Evolutionary conservation across 2,113 vertebrate species (phyloP).

Genomic region (Cryptomyrus ogoouensis): DNA sequence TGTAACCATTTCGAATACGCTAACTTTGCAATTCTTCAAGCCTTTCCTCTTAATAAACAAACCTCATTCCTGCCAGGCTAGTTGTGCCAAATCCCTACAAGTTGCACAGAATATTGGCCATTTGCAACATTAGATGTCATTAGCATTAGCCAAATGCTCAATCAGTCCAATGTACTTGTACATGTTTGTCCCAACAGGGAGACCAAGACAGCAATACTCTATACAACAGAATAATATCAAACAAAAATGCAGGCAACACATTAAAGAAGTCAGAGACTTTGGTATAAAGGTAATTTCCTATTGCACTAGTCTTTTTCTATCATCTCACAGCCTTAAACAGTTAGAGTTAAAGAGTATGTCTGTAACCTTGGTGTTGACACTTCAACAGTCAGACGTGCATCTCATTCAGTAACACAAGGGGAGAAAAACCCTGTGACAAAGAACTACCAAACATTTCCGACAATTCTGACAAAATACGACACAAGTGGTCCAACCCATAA

Average conservation of each 20-base stretch:
- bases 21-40: not conserved
- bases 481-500: constrained; percentile 48
- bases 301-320: not conserved
- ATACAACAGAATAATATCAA: not conserved
- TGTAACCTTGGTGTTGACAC: not conserved
- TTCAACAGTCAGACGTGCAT: not conserved
- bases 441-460: not conserved
- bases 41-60: constrained; percentile 14
- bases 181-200: not conserved
- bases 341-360: not conserved
- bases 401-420: not conserved
- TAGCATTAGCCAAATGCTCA: not conserved
- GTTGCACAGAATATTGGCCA: not conserved
- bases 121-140: not conserved
- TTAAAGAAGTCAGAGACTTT: not conserved
- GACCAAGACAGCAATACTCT: not conserved
- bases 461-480: not conserved
- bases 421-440: not conserved
- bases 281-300: not conserved
- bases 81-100: not conserved
- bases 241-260: not conserved
- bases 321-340: not conserved
- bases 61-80: constrained; percentile 3
- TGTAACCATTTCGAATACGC: not conserved
- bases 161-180: not conserved